phyloP scores from a whole-genome alignment of 1,140 invertebrate species.

The Mylabris phalerata region DNA sequence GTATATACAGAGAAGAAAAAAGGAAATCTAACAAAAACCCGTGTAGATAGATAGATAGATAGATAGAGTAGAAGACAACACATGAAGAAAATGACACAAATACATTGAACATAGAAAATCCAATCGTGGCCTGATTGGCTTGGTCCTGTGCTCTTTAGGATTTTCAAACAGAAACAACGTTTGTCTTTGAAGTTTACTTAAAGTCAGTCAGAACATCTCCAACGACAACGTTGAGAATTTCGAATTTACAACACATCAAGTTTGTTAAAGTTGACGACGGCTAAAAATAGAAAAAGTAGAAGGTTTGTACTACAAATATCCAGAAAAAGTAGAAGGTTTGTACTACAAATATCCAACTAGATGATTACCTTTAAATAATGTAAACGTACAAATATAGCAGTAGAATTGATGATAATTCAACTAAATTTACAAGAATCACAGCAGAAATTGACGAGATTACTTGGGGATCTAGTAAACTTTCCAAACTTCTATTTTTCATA shows the following conservation, averaged over 20 bases:
- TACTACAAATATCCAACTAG: background rate
- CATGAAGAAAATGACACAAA: background rate
- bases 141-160: conserved; percentile 18
- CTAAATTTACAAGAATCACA: too few relatives aligned
- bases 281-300: conserved; percentile 12
- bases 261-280: conserved; percentile 5
- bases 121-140: conserved; percentile 37
- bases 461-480: too few relatives aligned
- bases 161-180: conserved; percentile 27
- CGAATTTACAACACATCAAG: conserved; percentile 25
- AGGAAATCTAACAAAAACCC: background rate
- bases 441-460: too few relatives aligned
- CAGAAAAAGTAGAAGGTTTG: conserved; percentile 4
- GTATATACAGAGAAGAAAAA: background rate
- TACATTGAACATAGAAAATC: conserved; percentile 31
- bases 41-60: too few relatives aligned
- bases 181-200: conserved; percentile 38
- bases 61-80: too few relatives aligned
- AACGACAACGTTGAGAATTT: conserved; percentile 36
- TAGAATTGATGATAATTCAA: too few relatives aligned
- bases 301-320: background rate
- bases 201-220: conserved; percentile 3
- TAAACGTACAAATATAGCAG: too few relatives aligned
- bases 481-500: too few relatives aligned
- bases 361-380: background rate